These are phyloP conservation scores for Acronicta aceris DNA, from an alignment of 2,888 invertebrate species.

Conservation along the genomic window DNA sequence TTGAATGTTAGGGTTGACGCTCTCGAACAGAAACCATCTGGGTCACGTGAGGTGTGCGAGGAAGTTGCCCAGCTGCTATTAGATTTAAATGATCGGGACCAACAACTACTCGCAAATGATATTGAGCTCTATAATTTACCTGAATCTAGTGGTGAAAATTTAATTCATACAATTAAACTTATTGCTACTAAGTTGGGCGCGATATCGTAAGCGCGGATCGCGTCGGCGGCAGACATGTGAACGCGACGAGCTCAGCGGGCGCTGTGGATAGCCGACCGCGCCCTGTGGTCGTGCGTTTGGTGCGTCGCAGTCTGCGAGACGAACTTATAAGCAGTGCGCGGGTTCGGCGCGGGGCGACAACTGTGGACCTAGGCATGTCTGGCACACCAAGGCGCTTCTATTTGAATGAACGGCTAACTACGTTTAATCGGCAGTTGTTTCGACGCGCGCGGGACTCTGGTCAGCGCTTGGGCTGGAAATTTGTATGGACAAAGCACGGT, in stretches of 20 bases:
- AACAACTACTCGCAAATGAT: neutral
- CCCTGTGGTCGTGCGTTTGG: constrained; percentile 3
- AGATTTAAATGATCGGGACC: neutral
- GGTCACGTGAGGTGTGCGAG: neutral
- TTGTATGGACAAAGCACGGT: neutral
- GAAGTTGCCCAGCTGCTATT: neutral
- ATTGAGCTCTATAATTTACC: neutral
- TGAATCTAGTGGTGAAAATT: constrained; percentile 2
- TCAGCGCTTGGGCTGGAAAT: neutral
- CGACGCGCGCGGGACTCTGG: neutral
- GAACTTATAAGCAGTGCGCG: neutral
- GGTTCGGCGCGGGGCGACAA: neutral
- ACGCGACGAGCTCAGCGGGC: neutral
- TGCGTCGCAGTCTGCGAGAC: neutral
- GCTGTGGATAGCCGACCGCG: neutral
- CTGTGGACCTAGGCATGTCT: neutral
- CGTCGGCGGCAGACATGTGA: too few relatives aligned
- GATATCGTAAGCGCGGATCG: neutral
- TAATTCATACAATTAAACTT: neutral
- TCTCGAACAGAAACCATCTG: neutral
- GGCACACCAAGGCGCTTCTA: neutral
- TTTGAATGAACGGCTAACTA: neutral
- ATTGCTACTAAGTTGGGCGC: constrained; percentile 2
- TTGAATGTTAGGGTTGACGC: neutral
- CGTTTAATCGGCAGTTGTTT: neutral